Evolutionary conservation across 2,888 invertebrate species (phyloP).

Genomic region (Pterostichus madidus): DNA sequence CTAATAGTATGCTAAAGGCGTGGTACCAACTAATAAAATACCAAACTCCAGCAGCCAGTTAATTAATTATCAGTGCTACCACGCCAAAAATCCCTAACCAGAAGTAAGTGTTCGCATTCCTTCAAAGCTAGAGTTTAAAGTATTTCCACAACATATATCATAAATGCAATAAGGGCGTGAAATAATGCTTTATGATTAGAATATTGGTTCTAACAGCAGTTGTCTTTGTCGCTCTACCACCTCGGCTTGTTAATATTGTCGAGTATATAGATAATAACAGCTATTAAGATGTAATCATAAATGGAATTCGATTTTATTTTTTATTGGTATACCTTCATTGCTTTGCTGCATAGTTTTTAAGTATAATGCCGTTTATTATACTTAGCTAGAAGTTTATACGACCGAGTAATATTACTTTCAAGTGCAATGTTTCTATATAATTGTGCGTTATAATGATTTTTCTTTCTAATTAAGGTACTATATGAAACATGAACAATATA

Average conservation of each 20-base stretch:
- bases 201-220: conserved; percentile 17
- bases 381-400: not conserved
- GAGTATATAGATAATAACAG: conserved; percentile 44
- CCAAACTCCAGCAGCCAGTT: conserved; percentile 10
- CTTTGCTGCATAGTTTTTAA: conserved; percentile 20
- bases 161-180: not conserved
- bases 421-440: conserved; percentile 24
- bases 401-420: not conserved
- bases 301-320: conserved; percentile 41
- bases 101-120: conserved; percentile 41
- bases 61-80: conserved; percentile 34
- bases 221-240: conserved; percentile 18
- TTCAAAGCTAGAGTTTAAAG: conserved; percentile 14
- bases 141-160: conserved; percentile 17
- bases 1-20: conserved; percentile 37
- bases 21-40: conserved; percentile 31
- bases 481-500: conserved; percentile 28
- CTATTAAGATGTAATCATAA: conserved; percentile 52
- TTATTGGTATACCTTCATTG: conserved; percentile 12
- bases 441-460: not conserved
- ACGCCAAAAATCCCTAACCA: conserved; percentile 21
- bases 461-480: conserved; percentile 25
- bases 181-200: conserved; percentile 11
- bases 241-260: conserved; percentile 28
- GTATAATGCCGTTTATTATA: conserved; percentile 27